Evolutionary conservation across 2,797 vertebrate species (phyloP).

Genomic region (Synaphobranchus kaupii): DNA sequence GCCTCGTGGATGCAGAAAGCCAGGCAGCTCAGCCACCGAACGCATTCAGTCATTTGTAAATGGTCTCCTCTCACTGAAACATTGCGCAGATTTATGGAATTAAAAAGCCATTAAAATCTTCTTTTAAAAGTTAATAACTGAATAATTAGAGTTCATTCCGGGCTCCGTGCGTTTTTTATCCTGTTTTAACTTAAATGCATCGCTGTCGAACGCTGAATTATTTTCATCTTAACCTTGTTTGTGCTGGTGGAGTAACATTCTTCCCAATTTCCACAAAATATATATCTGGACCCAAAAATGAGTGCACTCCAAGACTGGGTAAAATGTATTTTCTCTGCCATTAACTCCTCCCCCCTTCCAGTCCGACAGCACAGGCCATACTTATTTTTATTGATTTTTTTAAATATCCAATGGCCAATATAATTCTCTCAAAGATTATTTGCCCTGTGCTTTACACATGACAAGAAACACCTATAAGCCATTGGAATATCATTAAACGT

Average conservation of each 20-base stretch:
- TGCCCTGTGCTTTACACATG: background rate
- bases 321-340: background rate
- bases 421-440: background rate
- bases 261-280: constrained; percentile 31
- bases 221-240: constrained; percentile 63
- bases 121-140: constrained; percentile 64
- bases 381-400: constrained; percentile 1
- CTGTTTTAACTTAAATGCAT: constrained; percentile 67
- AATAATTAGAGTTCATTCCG: constrained; percentile 74
- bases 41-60: constrained; percentile 56
- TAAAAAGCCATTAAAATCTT: constrained; percentile 63
- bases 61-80: constrained; percentile 36
- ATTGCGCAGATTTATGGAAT: constrained; percentile 53
- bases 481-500: constrained; percentile 6
- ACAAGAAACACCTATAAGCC: background rate
- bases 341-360: background rate
- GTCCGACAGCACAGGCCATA: background rate
- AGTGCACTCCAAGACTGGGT: background rate
- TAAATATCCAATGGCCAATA: background rate
- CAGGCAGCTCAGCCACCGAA: constrained; percentile 69
- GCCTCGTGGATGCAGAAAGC: constrained; percentile 60
- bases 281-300: background rate
- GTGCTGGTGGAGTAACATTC: constrained; percentile 48
- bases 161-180: constrained; percentile 60
- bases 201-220: constrained; percentile 66